A percentile compares a stretch with the other conserved stretches of the same genome.
These are phyloP conservation scores for Drosophila pectinifera DNA, from an alignment of 1,140 invertebrate genomes.

Conservation along the genomic window DNA sequence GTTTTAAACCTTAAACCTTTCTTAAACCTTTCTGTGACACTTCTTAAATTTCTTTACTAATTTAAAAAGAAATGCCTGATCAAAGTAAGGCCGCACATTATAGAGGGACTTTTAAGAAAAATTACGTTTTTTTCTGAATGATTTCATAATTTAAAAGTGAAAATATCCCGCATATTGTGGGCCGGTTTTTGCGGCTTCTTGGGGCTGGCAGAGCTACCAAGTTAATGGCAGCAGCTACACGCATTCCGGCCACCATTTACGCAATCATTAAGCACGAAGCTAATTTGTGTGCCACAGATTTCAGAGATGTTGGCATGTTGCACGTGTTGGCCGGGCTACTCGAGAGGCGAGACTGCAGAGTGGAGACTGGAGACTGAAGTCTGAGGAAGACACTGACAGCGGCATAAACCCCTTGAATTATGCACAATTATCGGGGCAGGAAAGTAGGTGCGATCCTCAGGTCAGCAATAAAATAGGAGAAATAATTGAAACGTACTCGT, in stretches of 20 bases:
- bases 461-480: constrained; percentile 72
- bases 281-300: constrained; percentile 76
- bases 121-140: neutral
- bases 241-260: constrained; percentile 81
- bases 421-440: constrained; percentile 75
- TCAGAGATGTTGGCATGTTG: constrained; percentile 57
- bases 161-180: constrained; percentile 19
- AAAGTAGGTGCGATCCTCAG: constrained; percentile 77
- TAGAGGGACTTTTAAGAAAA: neutral
- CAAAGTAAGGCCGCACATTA: constrained; percentile 1
- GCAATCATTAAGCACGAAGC: constrained; percentile 81
- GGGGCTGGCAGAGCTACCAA: constrained; percentile 31
- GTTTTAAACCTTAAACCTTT: too few relatives aligned
- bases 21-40: too few relatives aligned
- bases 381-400: constrained; percentile 45
- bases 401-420: constrained; percentile 81
- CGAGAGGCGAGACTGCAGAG: constrained; percentile 30
- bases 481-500: constrained; percentile 82
- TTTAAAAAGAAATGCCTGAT: neutral
- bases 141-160: constrained; percentile 19
- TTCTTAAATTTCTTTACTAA: neutral
- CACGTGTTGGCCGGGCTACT: constrained; percentile 59
- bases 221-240: constrained; percentile 72
- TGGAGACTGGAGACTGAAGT: constrained; percentile 24
- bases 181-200: neutral